Conservation (phyloP, 2,888 invertebrate genomes). For the Metellina segmentata region DNA sequence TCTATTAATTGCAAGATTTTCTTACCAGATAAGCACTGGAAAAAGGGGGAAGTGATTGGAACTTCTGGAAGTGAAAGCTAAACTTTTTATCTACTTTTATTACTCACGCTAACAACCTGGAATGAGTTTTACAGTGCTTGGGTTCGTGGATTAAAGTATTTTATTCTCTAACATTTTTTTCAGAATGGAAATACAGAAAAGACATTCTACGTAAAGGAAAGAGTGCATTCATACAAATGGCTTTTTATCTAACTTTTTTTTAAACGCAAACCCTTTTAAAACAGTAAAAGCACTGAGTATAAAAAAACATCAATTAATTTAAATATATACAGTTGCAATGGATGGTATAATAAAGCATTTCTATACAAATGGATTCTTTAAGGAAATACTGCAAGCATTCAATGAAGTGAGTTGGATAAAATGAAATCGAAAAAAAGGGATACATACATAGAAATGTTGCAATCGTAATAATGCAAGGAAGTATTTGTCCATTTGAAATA, state of each 20-base stretch:
- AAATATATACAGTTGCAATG: neutral
- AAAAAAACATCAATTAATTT: neutral
- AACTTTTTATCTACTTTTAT: conserved; percentile 25
- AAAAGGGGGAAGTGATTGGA: neutral
- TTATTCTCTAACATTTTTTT: conserved; percentile 26
- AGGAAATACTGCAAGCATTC: neutral
- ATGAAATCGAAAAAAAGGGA: neutral
- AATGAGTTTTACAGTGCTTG: conserved; percentile 33
- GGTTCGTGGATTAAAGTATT: conserved; percentile 4
- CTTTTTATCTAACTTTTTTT: neutral
- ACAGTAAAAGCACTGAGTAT: neutral
- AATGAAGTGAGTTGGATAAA: neutral
- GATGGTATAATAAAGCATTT: neutral
- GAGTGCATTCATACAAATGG: conserved; percentile 13
- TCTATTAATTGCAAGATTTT: conserved; percentile 26
- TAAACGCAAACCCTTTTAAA: neutral
- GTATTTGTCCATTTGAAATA: too few species aligned
- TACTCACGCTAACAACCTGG: conserved; percentile 24
- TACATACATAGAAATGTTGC: too few species aligned
- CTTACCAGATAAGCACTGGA: neutral
- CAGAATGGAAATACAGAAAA: neutral
- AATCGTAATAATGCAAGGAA: too few species aligned
- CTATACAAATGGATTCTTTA: neutral
- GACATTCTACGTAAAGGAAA: neutral
- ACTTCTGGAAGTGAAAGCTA: neutral